Base-by-base conservation (phyloP, 1,140 invertebrate species). In the Lepidurus packardi region DNA sequence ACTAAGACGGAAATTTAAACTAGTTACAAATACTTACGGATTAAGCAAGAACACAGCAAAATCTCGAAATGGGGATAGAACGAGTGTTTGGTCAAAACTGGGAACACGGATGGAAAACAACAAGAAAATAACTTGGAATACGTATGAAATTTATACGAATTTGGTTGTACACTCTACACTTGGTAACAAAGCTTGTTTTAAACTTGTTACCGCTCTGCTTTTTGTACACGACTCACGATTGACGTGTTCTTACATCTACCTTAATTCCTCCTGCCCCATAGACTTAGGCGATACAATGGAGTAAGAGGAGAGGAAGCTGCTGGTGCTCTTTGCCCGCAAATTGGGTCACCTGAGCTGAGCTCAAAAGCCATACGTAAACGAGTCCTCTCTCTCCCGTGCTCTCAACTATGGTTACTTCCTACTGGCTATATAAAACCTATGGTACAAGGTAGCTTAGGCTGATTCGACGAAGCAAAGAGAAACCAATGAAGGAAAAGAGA, bases 261-360 rank as follows among this genome's bases (percentile, higher is more conserved):
- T 65, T 65, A 13, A 65, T 65, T 34, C 53, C 53, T 21, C 53
- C 8, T 65, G 53, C 53, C 53, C 53, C 21, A 65, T 21, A n/a
- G 53, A 65, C 53, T 65, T 16, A 21, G 53, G 53, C 13, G 13
- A 65, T 65, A 65, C 53, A 65, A 65, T 65, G 53, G 53, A 13
- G 53, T 65, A 65, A 65, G 53, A n/a, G 53, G 53, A 65, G 21
- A 21, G 53, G 53, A 65, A 65, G 53, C 53, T 34, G 34, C 34
- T 65, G 53, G 53, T 21, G 53, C 53, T 65, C 53, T 65, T 65
- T 65, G 53, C 53, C 53, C 53, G 53, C 53, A 65, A 65, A n/a
- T 65, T 65, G 53, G 53, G 53, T 65, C 53, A 65, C 53, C 53
- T 65, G 53, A 13, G 53, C 53, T 65, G 53, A 21, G 16, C 16